Conservation (phyloP, 2,888 invertebrate genomes). For the Taphrorychus bicolor region DNA sequence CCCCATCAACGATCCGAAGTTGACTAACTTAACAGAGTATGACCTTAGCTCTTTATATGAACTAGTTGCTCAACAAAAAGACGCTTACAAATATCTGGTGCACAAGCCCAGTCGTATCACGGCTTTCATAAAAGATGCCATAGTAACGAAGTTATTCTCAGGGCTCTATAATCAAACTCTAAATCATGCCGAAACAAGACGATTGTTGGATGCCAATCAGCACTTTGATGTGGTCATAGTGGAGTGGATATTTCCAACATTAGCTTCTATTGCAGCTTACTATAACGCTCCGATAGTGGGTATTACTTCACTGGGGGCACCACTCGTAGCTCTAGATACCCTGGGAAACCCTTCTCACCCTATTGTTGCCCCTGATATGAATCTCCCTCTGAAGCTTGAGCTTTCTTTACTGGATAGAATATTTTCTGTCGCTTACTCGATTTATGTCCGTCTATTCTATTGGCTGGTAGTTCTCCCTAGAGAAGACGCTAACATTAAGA, state of each 20-base stretch:
- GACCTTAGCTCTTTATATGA: constrained; percentile 38
- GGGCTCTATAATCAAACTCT: constrained; percentile 32
- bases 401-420: constrained; percentile 40
- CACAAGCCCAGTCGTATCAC: constrained; percentile 39
- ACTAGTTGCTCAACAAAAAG: background rate
- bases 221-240: constrained; percentile 51
- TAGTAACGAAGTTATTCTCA: constrained; percentile 34
- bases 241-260: constrained; percentile 48
- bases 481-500: constrained; percentile 41
- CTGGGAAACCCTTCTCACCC: constrained; percentile 45
- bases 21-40: constrained; percentile 42
- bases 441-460: constrained; percentile 36
- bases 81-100: constrained; percentile 12
- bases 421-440: constrained; percentile 27
- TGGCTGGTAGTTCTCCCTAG: constrained; percentile 35
- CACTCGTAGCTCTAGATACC: constrained; percentile 38
- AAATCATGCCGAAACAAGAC: constrained; percentile 35
- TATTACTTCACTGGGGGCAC: constrained; percentile 46
- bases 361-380: constrained; percentile 43
- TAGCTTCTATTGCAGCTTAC: constrained; percentile 48
- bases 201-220: constrained; percentile 42
- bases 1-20: constrained; percentile 37
- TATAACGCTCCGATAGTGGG: constrained; percentile 52
- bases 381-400: constrained; percentile 40
- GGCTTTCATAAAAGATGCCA: constrained; percentile 41